Base-by-base conservation (phyloP, 2,888 invertebrate species). In the Leistus spinibarbis region DNA sequence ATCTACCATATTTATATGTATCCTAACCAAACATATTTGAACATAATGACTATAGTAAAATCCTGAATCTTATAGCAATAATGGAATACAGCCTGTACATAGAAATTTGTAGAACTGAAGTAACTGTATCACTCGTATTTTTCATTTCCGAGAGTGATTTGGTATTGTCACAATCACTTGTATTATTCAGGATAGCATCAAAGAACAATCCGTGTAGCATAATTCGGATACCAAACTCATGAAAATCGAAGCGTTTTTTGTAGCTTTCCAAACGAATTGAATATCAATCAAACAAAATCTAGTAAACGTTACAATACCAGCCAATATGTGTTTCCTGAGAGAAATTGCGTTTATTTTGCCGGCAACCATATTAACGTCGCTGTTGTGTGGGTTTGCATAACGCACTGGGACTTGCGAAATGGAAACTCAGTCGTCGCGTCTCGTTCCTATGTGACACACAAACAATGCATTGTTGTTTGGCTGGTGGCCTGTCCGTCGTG, bases 81-180 rank as follows among this genome's bases (percentile, higher is more conserved):
- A n/a, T n/a, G n/a, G n/a, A n/a, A n/a, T n/a, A n/a, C n/a, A n/a
- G n/a, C n/a, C n/a, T n/a, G n/a, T n/a, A n/a, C n/a, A n/a, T n/a
- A n/a, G n/a, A n/a, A n/a, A n/a, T n/a, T n/a, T n/a, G n/a, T n/a
- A n/a, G n/a, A 62, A 64, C 64, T 71, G 64, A 64, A 71, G 64
- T 71, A 64, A 64, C 71, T 22, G 16, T 19, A 53, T 53, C 64
- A 23, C 22, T 40, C 64, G 40, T 17, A 71, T 71, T 71, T 71
- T 71, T 71, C 71, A 71, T 71, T 64, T 71, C 64, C 9, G 20
- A 71, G 71, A 71, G 71, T 71, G 71, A 71, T 71, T 71, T 63
- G 20, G 63, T 63, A 7, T 53, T 10, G 7, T n/a, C 54, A 54
- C 53, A 9, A 17, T 17, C 5, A 54, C 54, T 3, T 54, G 54